Evolutionary conservation across 2,797 vertebrate genomes (phyloP).

Genomic region (Epinephelus coioides): DNA sequence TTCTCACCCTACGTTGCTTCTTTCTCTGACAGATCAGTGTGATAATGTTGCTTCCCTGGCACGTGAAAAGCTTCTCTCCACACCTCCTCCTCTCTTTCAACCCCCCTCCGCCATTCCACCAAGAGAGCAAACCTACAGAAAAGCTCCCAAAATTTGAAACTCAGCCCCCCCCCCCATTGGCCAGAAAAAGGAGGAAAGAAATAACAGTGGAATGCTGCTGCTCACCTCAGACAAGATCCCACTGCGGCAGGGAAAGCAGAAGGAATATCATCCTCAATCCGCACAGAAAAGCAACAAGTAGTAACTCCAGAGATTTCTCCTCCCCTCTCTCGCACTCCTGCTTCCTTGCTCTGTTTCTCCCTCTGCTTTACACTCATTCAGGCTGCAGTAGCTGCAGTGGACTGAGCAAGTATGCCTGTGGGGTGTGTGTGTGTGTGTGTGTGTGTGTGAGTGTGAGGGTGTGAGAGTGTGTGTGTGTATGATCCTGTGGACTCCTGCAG

Average conservation of each 20-base stretch:
- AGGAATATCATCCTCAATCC: constrained; percentile 78
- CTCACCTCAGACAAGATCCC: constrained; percentile 87
- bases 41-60: constrained; percentile 46
- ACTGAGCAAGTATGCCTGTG: constrained; percentile 60
- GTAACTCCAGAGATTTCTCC: constrained; percentile 76
- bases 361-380: constrained; percentile 73
- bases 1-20: constrained; percentile 7
- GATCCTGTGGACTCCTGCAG: constrained; percentile 79
- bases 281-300: constrained; percentile 83
- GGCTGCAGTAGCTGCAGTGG: constrained; percentile 73
- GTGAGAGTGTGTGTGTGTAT: constrained; percentile 46
- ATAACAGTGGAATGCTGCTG: constrained; percentile 10
- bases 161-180: neutral
- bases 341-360: constrained; percentile 68
- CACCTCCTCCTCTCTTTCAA: constrained; percentile 51
- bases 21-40: constrained; percentile 51
- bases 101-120: constrained; percentile 60
- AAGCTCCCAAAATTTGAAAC: constrained; percentile 24
- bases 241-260: constrained; percentile 64
- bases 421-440: constrained; percentile 27
- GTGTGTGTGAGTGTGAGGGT: constrained; percentile 22
- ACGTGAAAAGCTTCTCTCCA: constrained; percentile 59
- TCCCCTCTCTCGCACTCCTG: constrained; percentile 71
- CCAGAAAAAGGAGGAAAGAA: neutral
- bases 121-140: constrained; percentile 55